Percentiles rank a stretch among this genome's conserved stretches.
Evolutionary conservation across 2,797 vertebrate species (phyloP).

Genomic region (Anguilla pacifica): DNA sequence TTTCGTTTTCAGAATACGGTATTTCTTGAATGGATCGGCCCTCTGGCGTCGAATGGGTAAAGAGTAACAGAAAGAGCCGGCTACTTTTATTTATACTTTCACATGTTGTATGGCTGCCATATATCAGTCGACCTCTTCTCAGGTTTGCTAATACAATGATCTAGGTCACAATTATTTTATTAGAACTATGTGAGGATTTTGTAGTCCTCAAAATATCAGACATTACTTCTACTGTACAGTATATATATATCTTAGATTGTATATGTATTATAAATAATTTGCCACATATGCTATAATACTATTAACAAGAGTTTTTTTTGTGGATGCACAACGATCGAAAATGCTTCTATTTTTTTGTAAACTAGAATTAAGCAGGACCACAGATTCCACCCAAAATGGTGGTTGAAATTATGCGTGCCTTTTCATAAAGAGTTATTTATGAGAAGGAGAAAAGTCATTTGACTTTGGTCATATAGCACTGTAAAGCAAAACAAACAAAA

Average conservation of each 20-base stretch:
- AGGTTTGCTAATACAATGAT: slow-evolving; percentile 19
- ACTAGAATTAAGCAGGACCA: slow-evolving; percentile 46
- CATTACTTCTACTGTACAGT: slow-evolving; percentile 24
- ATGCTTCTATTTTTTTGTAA: slow-evolving; percentile 51
- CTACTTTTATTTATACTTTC: slow-evolving; percentile 39
- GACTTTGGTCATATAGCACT: slow-evolving; percentile 48
- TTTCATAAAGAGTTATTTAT: slow-evolving; percentile 79
- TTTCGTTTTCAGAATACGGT: slow-evolving; percentile 22
- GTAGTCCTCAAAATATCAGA: neutral
- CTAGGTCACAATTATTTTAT: slow-evolving; percentile 3
- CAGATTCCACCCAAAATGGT: slow-evolving; percentile 47
- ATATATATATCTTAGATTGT: slow-evolving; percentile 30
- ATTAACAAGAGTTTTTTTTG: slow-evolving; percentile 34
- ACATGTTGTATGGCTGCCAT: slow-evolving; percentile 38
- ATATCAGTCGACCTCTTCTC: slow-evolving; percentile 10
- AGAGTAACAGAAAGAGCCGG: slow-evolving; percentile 26
- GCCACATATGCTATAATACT: slow-evolving; percentile 17
- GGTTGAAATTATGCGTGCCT: slow-evolving; percentile 66
- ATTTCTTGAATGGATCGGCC: slow-evolving; percentile 44
- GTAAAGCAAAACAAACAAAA: slow-evolving; percentile 35
- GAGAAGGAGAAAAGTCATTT: slow-evolving; percentile 65
- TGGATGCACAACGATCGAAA: slow-evolving; percentile 38
- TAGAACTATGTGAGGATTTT: slow-evolving; percentile 19
- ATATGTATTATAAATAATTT: slow-evolving; percentile 30
- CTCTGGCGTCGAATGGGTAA: slow-evolving; percentile 40